Base-by-base conservation (phyloP, 2,797 vertebrate genomes). In the Tapirus indicus region DNA sequence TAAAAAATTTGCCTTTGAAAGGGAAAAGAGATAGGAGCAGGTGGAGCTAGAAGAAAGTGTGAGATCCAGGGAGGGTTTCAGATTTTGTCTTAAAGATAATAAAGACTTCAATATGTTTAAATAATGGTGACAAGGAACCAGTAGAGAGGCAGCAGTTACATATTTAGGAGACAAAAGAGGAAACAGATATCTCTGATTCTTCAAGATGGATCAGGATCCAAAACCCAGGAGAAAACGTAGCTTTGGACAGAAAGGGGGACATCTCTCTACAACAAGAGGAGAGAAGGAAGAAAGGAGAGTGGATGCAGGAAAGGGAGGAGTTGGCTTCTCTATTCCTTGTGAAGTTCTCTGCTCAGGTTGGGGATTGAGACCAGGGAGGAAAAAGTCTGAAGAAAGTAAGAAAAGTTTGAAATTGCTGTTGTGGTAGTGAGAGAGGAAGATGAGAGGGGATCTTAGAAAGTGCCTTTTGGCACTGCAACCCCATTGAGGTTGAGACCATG, bases 81-180 rank as follows among this genome's bases (percentile, higher is more conserved):
- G 56, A 77, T 94, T 47, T 90, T 66, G n/a, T 75, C 56, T 80
- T 49, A 93, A 93, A n/a, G 58, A 90, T 79, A 72, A 71, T 54
- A 54, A 89, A 83, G 27, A n/a, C 47, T 80, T 69, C 74, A 69
- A 47, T 52, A 49, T 90, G 35, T 44, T 85, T 56, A 85, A 54
- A 62, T 83, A 60, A 52, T 64, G 32, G 20, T 71, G 41, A 60
- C 32, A 79, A 32, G 32, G 64, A 78, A 41, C 32, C 14, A 38
- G 27, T 18, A 69, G 27, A 52, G 29, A 79, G 52, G 44, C 71
- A 69, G 21, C 56, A 23, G 27, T 49, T 95, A 66, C 11, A 49
- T 18, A 83, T 80, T 85, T 96, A 71, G 17, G 25, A n/a, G 32
- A 86, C 20, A 58, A 86, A 92, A 79, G 58, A 35, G 25, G 25